These are phyloP conservation scores for Phenganax subtilis DNA, from an alignment of 92 coral and sea anemone species.

Conservation along the genomic window DNA sequence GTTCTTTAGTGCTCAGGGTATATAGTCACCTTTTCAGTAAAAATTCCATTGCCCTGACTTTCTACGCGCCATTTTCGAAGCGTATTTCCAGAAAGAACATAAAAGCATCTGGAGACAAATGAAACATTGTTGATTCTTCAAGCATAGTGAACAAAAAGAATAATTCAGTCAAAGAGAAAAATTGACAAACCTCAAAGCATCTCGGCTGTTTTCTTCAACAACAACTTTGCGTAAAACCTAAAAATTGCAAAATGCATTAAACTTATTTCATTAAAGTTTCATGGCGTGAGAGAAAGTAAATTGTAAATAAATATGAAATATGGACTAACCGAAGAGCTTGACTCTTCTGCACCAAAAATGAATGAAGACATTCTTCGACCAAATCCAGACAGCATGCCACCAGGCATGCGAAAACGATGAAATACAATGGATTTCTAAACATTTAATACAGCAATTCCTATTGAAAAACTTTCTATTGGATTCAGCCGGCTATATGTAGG, in stretches of 20 bases:
- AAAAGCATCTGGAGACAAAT: slow-evolving; percentile 52
- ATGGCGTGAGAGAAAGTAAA: neutral
- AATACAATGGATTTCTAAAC: slow-evolving; percentile 62
- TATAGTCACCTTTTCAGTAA: slow-evolving; percentile 68
- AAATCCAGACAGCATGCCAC: slow-evolving; percentile 71
- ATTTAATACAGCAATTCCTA: neutral
- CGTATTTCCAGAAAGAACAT: slow-evolving; percentile 73
- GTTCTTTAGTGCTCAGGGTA: no score
- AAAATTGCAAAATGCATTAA: neutral
- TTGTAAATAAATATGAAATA: neutral
- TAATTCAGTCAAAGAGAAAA: neutral
- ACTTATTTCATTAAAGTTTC: neutral
- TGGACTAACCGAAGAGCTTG: slow-evolving; percentile 31
- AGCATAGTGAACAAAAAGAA: neutral
- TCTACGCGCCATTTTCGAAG: slow-evolving; percentile 70
- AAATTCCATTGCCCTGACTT: slow-evolving; percentile 47
- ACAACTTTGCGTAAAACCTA: slow-evolving; percentile 63
- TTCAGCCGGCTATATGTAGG: no score
- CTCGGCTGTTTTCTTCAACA: slow-evolving; percentile 46
- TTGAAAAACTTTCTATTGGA: neutral
- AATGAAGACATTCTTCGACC: slow-evolving; percentile 77
- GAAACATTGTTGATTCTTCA: slow-evolving; percentile 16
- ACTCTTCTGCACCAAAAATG: slow-evolving; percentile 65
- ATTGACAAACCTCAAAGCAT: slow-evolving; percentile 51
- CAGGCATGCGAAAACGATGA: slow-evolving; percentile 69